A percentile compares a stretch with the other conserved stretches of the same genome.
Conservation (phyloP, 2,797 vertebrate genomes). For the Premnoplex brunnescens region DNA sequence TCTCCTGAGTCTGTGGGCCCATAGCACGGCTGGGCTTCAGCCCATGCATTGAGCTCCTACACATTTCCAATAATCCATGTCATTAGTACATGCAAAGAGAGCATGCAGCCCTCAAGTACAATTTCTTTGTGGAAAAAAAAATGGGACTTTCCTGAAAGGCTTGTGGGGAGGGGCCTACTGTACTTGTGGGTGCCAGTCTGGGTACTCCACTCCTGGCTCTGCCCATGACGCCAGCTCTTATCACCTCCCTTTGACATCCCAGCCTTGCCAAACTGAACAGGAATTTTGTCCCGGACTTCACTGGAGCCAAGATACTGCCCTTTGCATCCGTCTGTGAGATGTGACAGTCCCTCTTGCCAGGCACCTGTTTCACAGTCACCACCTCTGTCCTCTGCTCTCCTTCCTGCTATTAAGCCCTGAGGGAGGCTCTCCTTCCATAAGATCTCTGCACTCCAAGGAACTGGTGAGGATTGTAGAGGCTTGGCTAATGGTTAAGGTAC, state of each 20-base stretch:
- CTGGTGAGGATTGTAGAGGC: not conserved
- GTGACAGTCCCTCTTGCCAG: not conserved
- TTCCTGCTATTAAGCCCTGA: not conserved
- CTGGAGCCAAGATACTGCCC: not conserved
- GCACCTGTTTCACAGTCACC: conserved; percentile 5
- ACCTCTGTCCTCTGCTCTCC: not conserved
- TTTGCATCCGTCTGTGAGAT: not conserved
- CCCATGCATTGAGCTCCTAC: fast-evolving
- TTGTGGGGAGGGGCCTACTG: not conserved
- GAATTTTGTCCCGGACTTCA: not conserved
- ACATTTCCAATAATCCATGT: fast-evolving
- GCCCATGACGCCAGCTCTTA: fast-evolving
- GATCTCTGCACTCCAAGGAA: not conserved
- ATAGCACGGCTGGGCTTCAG: not conserved
- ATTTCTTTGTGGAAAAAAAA: not conserved
- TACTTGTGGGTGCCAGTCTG: not conserved
- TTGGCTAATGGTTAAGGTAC: fast-evolving
- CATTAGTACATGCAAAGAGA: fast-evolving
- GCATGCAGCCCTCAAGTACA: fast-evolving
- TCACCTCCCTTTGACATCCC: not conserved
- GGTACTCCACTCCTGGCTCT: not conserved
- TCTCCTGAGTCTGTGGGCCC: not conserved
- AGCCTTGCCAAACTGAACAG: not conserved
- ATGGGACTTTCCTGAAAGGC: not conserved
- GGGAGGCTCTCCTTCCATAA: not conserved